Base-by-base conservation (phyloP, 2,113 vertebrate genomes). In the Upupa epops region DNA sequence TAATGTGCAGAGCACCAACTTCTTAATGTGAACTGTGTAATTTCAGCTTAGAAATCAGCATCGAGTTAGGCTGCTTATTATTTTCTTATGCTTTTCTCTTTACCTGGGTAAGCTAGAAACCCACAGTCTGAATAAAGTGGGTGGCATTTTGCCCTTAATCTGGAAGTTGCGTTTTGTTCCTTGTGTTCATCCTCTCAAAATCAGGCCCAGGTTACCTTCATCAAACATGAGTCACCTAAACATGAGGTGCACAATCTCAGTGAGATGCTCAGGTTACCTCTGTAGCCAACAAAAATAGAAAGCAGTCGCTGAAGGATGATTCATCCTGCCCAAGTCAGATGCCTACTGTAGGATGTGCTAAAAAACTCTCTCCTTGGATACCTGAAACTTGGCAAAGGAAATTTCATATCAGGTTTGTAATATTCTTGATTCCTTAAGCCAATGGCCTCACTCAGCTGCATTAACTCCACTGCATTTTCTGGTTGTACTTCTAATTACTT, bases 401-500 rank as follows among this genome's bases (percentile, higher is more conserved):
- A 60, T 68, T 65, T 86, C 72, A 21, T 59, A 81, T 80, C 61
- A 56, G 64, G 48, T 19, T 6, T 63, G 37, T 9, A 48, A 69
- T 22, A 52, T 28, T 68, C 64, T 16, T 22, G 21, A 46, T 52
- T 76, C 48, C 64, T 87, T 55, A 74, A 71, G 65, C 72, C 79
- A 88, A 3, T 18, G 48, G 48, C 21, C 37, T 37, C 21, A 31
- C 45, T 63, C 64, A 88, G 60, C 4, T 5, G 37, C 11, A 45
- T 24, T 58, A 91, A 60, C 48, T 19, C 18, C 82, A 66, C 8
- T 45, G 59, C 55, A 58, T 59, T 81, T 88, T 56, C 80, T 92
- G 79, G 71, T 83, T 77, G 28, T 51, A 54, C 42, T 73, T 60
- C 56, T 70, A 73, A 90, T 89, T 94, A 85, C 37, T 88, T 91